These are phyloP conservation scores for Lepus americanus DNA, from an alignment of 2,113 vertebrate species.

Conservation along the genomic window DNA sequence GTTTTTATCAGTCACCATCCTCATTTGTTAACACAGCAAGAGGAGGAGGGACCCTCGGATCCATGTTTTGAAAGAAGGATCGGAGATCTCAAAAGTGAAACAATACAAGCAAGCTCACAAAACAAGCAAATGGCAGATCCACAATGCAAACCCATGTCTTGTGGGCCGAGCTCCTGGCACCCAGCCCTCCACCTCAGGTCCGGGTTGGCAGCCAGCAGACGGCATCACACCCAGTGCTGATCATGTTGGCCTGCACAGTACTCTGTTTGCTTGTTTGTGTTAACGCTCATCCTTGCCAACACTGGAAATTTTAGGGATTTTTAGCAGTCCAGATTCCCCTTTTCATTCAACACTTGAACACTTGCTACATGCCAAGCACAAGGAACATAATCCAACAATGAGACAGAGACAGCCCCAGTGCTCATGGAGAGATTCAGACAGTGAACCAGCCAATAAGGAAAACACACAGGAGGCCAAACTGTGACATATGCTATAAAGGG, in stretches of 20 bases:
- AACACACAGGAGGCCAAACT: neutral
- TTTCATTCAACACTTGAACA: slow-evolving; percentile 55
- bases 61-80: neutral
- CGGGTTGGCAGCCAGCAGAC: neutral
- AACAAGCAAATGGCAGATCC: neutral
- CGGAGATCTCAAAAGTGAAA: neutral
- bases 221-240: neutral
- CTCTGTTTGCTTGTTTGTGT: neutral
- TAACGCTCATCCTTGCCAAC: neutral
- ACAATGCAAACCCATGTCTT: neutral
- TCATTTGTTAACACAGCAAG: neutral
- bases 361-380: neutral
- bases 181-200: neutral
- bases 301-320: slow-evolving; percentile 9
- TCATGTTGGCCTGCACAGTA: neutral
- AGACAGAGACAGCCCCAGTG: neutral
- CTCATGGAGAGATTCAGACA: slow-evolving; percentile 23
- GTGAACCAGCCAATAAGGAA: neutral
- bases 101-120: neutral
- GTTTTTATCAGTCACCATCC: neutral
- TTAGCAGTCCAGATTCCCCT: neutral
- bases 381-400: slow-evolving; percentile 17
- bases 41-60: neutral
- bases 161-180: neutral
- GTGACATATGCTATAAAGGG: neutral